These are phyloP conservation scores for Caerostris darwini DNA, from an alignment of 1,140 invertebrate genomes.

Conservation along the genomic window DNA sequence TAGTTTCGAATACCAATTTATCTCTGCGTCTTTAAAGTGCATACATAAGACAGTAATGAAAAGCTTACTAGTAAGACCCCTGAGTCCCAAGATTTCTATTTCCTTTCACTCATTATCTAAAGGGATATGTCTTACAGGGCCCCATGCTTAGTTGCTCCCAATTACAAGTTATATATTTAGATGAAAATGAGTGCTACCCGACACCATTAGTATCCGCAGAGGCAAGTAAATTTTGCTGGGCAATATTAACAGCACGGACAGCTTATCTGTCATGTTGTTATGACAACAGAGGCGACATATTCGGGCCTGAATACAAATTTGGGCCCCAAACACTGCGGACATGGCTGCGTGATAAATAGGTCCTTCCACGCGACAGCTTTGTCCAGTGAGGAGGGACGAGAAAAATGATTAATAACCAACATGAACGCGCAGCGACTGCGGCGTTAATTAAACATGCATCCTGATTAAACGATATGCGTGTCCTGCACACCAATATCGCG, in stretches of 20 bases:
- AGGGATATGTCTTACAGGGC: background rate
- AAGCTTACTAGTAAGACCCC: no score
- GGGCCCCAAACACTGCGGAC: slow-evolving; percentile 34
- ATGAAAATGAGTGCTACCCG: slow-evolving; percentile 41
- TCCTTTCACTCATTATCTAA: background rate
- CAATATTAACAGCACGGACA: slow-evolving; percentile 72
- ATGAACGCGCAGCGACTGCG: slow-evolving; percentile 64
- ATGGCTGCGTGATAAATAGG: slow-evolving; percentile 51
- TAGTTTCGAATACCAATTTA: no score
- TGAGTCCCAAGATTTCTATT: background rate
- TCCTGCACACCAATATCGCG: slow-evolving; percentile 74
- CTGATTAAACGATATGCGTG: slow-evolving; percentile 77
- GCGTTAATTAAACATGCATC: slow-evolving; percentile 78
- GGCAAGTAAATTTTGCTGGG: slow-evolving; percentile 51
- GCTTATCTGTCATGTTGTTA: slow-evolving; percentile 76
- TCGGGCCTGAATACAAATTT: slow-evolving; percentile 69
- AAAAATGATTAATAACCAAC: slow-evolving; percentile 73
- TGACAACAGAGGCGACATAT: slow-evolving; percentile 77
- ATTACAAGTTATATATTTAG: slow-evolving; percentile 59
- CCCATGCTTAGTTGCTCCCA: slow-evolving; percentile 34
- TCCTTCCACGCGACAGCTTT: slow-evolving; percentile 70
- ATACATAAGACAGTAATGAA: no score
- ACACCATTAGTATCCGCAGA: slow-evolving; percentile 56
- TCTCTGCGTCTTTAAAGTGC: no score
- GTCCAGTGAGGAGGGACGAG: slow-evolving; percentile 64